Conservation (phyloP, 2,113 vertebrate genomes). For the Brachionichthys hirsutus region DNA sequence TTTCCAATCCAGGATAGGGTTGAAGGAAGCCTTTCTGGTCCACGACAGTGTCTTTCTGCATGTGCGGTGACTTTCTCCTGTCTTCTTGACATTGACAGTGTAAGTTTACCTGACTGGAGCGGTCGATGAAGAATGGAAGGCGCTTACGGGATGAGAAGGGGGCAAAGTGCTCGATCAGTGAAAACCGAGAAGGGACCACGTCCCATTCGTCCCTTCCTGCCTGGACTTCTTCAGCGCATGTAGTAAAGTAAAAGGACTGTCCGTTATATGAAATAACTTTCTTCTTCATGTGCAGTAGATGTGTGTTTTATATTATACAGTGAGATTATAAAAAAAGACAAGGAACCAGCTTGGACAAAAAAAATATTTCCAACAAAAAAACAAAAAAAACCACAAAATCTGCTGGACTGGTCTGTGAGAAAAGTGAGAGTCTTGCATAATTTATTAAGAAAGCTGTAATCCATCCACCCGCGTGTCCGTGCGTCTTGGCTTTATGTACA, state of each 20-base stretch:
- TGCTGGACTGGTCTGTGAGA: slow-evolving; percentile 38
- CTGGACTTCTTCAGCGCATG: slow-evolving; percentile 2
- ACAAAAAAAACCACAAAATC: slow-evolving; percentile 24
- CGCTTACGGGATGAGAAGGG: slow-evolving; percentile 47
- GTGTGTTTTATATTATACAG: too few relatives aligned
- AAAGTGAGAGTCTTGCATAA: slow-evolving; percentile 72
- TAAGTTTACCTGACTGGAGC: slow-evolving; percentile 33
- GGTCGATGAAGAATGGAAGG: slow-evolving; percentile 52
- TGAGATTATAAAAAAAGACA: too few relatives aligned
- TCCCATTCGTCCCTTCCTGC: background rate
- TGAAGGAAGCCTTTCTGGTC: too few relatives aligned
- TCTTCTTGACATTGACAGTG: slow-evolving; percentile 49
- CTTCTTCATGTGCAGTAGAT: too few relatives aligned
- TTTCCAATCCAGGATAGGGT: too few relatives aligned
- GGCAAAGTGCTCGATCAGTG: slow-evolving; percentile 68
- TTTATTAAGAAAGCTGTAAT: slow-evolving; percentile 66
- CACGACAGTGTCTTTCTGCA: too few relatives aligned
- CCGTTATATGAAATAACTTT: too few relatives aligned
- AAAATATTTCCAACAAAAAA: slow-evolving; percentile 26
- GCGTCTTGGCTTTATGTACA: slow-evolving; percentile 55
- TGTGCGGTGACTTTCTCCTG: too few relatives aligned
- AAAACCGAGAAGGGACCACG: slow-evolving; percentile 62
- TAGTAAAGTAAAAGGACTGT: too few relatives aligned
- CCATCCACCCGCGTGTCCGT: slow-evolving; percentile 55
- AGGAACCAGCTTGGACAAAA: background rate